These are phyloP conservation scores for Trididemnum nubilum DNA, from an alignment of 23 tunicate genomes.

Conservation along the genomic window DNA sequence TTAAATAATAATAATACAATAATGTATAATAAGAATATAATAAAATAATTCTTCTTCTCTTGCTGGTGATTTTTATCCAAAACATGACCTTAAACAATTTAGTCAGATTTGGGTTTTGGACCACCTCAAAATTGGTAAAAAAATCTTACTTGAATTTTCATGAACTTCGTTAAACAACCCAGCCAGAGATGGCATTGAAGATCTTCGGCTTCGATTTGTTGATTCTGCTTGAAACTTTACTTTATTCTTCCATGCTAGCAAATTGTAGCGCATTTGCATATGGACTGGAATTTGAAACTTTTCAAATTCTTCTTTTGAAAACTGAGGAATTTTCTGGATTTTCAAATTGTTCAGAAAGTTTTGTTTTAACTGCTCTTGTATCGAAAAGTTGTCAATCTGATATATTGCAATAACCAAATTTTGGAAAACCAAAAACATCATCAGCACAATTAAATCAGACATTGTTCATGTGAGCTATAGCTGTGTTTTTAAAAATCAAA, in stretches of 20 bases:
- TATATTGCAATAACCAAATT: no score
- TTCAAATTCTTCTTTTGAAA: slow-evolving; percentile 46
- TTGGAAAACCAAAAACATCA: no score
- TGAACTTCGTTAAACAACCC: slow-evolving; percentile 55
- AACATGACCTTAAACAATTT: no score
- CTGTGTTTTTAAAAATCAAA: no score
- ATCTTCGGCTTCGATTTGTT: neutral
- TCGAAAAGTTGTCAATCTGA: neutral
- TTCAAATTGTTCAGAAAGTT: slow-evolving; percentile 40
- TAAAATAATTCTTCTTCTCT: no score
- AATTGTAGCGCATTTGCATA: slow-evolving; percentile 36
- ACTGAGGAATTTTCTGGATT: slow-evolving; percentile 26
- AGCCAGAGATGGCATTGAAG: slow-evolving; percentile 44
- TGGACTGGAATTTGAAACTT: slow-evolving; percentile 51
- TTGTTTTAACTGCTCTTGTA: slow-evolving; percentile 6
- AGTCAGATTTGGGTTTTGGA: no score
- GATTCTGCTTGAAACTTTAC: neutral
- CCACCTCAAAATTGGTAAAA: no score
- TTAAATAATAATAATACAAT: no score
- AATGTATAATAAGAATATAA: no score
- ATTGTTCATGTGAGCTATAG: no score
- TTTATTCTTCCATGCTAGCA: slow-evolving; percentile 19
- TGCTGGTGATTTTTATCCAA: no score
- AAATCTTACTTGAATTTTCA: slow-evolving; percentile 58
- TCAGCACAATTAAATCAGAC: no score